Percentiles rank a stretch among this genome's conserved stretches.
Evolutionary conservation across 2,888 invertebrate species (phyloP).

Genomic region (Odontocolon sp.): DNA sequence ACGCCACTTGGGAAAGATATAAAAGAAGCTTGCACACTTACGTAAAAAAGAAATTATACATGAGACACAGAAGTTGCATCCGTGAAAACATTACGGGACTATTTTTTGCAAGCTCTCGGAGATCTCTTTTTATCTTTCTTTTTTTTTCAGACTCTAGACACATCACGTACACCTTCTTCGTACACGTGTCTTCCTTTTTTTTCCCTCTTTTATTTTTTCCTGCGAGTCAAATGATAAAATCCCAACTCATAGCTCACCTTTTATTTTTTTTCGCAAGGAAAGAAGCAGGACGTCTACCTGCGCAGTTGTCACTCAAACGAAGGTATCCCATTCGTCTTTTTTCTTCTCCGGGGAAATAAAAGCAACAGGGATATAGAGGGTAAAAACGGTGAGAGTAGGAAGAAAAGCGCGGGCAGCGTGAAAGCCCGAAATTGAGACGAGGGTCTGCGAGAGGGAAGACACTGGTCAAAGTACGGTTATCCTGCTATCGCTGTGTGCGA

Average conservation of each 20-base stretch:
- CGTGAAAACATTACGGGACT: not conserved
- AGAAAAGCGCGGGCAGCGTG: conserved; percentile 27
- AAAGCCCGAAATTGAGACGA: conserved; percentile 59
- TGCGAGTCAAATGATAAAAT: conserved; percentile 23
- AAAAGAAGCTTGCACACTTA: not conserved
- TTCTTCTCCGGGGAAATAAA: conserved; percentile 56
- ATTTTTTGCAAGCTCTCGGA: not conserved
- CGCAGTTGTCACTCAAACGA: conserved; percentile 48
- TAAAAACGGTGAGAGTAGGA: conserved; percentile 31
- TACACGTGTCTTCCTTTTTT: conserved; percentile 4
- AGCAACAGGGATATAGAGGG: conserved; percentile 34
- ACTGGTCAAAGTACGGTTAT: conserved; percentile 35
- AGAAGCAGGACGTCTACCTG: conserved; percentile 40
- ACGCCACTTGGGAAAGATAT: not conserved
- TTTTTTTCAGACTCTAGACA: not conserved
- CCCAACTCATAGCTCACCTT: not conserved
- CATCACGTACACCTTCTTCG: conserved; percentile 48
- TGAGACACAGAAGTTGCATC: not conserved
- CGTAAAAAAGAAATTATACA: not conserved
- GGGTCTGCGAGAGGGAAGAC: conserved; percentile 46
- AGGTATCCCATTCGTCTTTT: conserved; percentile 53
- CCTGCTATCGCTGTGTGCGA: conserved; percentile 3
- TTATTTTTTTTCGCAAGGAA: conserved; percentile 26
- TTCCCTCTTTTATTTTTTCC: not conserved
- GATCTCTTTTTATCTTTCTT: not conserved